Base-by-base conservation (phyloP, 2,113 vertebrate genomes). In the Corydoras maculifer region DNA sequence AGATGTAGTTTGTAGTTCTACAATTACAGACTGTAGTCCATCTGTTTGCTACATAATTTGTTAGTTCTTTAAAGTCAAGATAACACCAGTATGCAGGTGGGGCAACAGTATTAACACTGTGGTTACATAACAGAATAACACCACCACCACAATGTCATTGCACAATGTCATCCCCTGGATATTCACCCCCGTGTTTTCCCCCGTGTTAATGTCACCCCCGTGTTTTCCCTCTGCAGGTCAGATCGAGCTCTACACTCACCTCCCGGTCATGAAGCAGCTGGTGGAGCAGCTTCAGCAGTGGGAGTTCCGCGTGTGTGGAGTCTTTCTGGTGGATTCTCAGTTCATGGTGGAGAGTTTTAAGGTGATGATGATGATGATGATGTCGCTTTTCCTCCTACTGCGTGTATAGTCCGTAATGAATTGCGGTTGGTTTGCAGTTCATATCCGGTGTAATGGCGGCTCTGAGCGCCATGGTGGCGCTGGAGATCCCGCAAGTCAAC, bases 301-400 rank as follows among this genome's bases (percentile, higher is more conserved):
- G 97, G 95, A 98, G 79, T 98, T 99, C 81, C 90, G 93, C 0
- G 93, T 99, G 79, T 99, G 97, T 66, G 97, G 96, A 0, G 92
- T 99, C 70, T 99, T 99, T 74, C 91, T 99, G 4, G 95, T 99
- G 1, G 96, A 99, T 86, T 98, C 97, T 8, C 97, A 98, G 77
- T 98, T 99, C 70, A 98, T 99, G 97, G 95, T 99, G 81, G 97
- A 99, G 80, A 95, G 93, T 8, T 98, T 97, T 68, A 99, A 99
- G 93, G 97, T 98, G 88, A 9, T 43, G 35, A 2, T 43, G 35
- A 43, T 0, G 35, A 43, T 43, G 35, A 53, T 53, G 1, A 2
- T 5, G 51, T 53, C 3, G 51, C 13, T 53, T 53, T 3, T 10
- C 51, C 51, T 12, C 13, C 11, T 10, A 53, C 11, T 10, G 9